Evolutionary conservation across 2,797 vertebrate genomes (phyloP).

Genomic region (Rhabdomys pumilio): DNA sequence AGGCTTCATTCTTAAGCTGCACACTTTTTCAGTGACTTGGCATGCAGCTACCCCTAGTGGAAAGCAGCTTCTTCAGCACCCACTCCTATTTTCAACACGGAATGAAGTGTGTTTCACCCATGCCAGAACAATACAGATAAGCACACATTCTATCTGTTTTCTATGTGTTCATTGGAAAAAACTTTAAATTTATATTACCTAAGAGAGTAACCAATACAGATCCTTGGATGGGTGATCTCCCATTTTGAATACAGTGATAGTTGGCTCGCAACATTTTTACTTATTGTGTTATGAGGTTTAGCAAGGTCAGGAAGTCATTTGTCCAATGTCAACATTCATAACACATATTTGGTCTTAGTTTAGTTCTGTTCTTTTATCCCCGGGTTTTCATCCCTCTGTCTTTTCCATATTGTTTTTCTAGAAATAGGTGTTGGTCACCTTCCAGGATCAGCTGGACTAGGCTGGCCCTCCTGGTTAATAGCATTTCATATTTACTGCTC

Average conservation of each 20-base stretch:
- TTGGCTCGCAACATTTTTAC: background rate
- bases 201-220: background rate
- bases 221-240: background rate
- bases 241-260: background rate
- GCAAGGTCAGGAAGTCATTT: background rate
- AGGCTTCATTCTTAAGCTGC: background rate
- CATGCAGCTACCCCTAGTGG: conserved; percentile 84
- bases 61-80: conserved; percentile 8
- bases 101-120: background rate
- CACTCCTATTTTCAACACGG: conserved; percentile 4
- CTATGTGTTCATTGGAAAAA: background rate
- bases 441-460: background rate
- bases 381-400: background rate
- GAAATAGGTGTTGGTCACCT: background rate
- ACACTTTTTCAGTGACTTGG: conserved; percentile 17
- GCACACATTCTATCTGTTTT: background rate
- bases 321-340: background rate
- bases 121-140: background rate
- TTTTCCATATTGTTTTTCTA: conserved; percentile 47
- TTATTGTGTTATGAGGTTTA: background rate
- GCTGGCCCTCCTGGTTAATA: background rate
- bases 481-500: background rate
- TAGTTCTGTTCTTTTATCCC: background rate
- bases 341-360: background rate
- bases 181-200: conserved; percentile 1